Percentiles rank a stretch among this genome's conserved stretches.
These are phyloP conservation scores for Nemotelus pantherinus DNA, from an alignment of 2,888 invertebrate genomes.

Conservation along the genomic window DNA sequence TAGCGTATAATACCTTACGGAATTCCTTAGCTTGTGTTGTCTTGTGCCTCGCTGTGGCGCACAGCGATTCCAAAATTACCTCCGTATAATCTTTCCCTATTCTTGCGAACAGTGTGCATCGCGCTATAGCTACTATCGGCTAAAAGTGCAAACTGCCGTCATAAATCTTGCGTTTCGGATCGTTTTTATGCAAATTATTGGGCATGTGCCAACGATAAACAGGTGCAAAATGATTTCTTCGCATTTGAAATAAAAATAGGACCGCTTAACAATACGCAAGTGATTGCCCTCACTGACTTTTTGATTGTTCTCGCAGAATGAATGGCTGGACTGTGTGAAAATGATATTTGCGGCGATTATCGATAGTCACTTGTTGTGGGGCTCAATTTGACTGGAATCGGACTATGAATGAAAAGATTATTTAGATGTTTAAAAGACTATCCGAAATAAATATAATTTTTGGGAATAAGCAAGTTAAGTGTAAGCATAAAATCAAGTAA, in stretches of 20 bases:
- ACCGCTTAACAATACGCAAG: slow-evolving; percentile 11
- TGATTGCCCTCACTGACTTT: slow-evolving; percentile 3
- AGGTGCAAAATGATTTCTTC: slow-evolving; percentile 41
- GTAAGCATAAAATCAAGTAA: too few species aligned
- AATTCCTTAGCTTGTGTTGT: not conserved
- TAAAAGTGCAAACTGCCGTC: slow-evolving; percentile 38
- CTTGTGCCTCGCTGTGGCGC: not conserved
- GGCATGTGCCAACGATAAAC: slow-evolving; percentile 44
- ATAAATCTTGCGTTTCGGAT: slow-evolving; percentile 36
- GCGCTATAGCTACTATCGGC: not conserved
- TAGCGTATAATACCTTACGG: slow-evolving; percentile 13
- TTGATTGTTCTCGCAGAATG: not conserved
- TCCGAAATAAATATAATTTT: too few species aligned
- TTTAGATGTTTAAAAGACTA: too few species aligned
- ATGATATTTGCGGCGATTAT: not conserved
- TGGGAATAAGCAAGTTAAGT: too few species aligned
- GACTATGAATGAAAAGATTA: too few species aligned
- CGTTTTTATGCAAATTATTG: slow-evolving; percentile 44
- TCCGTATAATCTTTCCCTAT: not conserved
- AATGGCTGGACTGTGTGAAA: not conserved
- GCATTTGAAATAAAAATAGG: slow-evolving; percentile 19
- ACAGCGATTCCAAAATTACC: too few species aligned
- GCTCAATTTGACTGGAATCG: too few species aligned
- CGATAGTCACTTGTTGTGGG: not conserved
- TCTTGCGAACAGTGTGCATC: not conserved